phyloP scores from a whole-genome alignment of 2,113 vertebrate genomes.

The Nycticorax nycticorax region DNA sequence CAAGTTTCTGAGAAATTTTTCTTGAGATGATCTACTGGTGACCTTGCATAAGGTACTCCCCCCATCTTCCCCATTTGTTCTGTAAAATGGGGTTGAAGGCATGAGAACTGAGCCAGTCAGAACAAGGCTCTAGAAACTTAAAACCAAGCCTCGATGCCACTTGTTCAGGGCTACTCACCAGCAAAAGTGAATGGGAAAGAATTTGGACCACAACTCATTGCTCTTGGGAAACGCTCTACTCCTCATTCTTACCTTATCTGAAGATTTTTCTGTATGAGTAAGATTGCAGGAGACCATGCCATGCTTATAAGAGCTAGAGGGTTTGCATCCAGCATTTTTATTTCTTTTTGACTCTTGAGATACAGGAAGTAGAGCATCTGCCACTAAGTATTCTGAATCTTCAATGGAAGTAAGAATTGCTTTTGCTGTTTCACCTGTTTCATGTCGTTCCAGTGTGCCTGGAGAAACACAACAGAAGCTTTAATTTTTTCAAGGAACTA shows the following conservation, averaged over 20 bases:
- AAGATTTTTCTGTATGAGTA: slow-evolving; percentile 48
- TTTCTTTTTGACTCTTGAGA: slow-evolving; percentile 43
- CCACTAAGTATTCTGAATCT: slow-evolving; percentile 55
- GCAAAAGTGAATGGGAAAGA: background rate
- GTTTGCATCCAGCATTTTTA: slow-evolving; percentile 31
- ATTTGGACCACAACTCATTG: background rate
- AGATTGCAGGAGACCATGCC: background rate
- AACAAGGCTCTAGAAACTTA: background rate
- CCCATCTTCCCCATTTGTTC: background rate
- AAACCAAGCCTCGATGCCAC: background rate
- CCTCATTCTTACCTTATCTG: slow-evolving; percentile 60
- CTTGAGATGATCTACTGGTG: background rate
- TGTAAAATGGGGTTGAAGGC: background rate
- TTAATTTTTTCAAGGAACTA: background rate
- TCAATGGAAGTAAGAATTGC: slow-evolving; percentile 73
- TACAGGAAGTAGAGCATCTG: slow-evolving; percentile 11
- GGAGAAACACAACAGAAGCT: background rate
- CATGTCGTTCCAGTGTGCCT: slow-evolving; percentile 79
- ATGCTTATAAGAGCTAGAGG: slow-evolving; percentile 35
- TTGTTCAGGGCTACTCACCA: background rate
- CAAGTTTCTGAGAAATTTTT: background rate
- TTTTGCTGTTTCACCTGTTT: slow-evolving; percentile 76
- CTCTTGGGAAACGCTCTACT: background rate
- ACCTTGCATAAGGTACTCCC: background rate
- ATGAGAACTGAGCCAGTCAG: background rate